Conservation (phyloP, 2,888 invertebrate genomes). For the Machimus atricapillus region DNA sequence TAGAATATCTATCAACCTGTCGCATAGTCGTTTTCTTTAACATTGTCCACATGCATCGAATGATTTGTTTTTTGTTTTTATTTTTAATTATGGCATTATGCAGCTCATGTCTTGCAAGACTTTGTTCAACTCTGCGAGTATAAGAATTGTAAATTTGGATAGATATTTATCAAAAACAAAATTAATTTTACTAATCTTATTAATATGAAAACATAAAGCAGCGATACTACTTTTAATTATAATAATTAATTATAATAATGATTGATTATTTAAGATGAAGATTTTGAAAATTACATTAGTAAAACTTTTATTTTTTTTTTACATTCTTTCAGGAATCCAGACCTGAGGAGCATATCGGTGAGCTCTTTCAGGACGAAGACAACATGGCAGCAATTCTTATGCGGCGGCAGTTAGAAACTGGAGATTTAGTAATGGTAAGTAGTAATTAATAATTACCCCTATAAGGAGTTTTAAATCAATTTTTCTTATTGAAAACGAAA, state of each 20-base stretch:
- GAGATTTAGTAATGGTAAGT: slow-evolving; percentile 88
- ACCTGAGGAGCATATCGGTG: slow-evolving; percentile 71
- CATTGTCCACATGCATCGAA: not conserved
- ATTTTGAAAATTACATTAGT: not conserved
- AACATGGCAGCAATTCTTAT: slow-evolving; percentile 88
- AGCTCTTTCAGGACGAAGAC: slow-evolving; percentile 85
- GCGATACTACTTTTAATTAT: too few species aligned
- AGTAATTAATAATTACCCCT: slow-evolving; percentile 66
- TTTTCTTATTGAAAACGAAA: not conserved
- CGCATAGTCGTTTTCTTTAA: not conserved
- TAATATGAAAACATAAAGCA: too few species aligned
- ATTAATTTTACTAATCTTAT: too few species aligned
- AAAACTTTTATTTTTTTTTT: not conserved
- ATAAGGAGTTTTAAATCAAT: not conserved
- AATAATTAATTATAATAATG: not conserved
- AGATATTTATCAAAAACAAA: too few species aligned
- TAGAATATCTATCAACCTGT: slow-evolving; percentile 24
- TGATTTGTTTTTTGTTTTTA: not conserved
- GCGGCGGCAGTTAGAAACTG: slow-evolving; percentile 78
- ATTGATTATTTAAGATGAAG: not conserved
- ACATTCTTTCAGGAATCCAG: slow-evolving; percentile 63
- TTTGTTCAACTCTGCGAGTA: not conserved
- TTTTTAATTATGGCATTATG: too few species aligned
- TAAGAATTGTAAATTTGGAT: too few species aligned
- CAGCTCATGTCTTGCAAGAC: not conserved